These are phyloP conservation scores for Nannospalax galili DNA, from an alignment of 2,113 vertebrate species.

Conservation along the genomic window DNA sequence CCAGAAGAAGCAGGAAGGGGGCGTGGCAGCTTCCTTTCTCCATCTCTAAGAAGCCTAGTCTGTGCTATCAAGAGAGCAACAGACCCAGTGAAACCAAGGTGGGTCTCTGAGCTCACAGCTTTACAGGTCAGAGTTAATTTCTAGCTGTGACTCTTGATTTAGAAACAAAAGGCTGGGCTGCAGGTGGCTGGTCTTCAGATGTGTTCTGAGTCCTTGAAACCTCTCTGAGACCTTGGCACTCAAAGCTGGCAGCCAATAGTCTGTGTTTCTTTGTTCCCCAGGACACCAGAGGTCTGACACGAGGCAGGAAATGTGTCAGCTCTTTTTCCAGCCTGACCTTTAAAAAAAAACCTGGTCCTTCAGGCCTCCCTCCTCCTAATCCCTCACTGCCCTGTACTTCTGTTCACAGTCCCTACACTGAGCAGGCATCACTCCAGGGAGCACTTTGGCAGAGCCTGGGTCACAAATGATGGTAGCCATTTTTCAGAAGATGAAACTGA, in stretches of 20 bases:
- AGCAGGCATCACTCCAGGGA: background rate
- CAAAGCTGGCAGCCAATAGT: background rate
- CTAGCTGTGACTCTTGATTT: background rate
- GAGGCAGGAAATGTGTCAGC: background rate
- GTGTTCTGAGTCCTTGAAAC: background rate
- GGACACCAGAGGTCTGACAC: background rate
- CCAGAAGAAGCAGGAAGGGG: background rate
- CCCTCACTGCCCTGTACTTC: background rate
- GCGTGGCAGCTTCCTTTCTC: background rate
- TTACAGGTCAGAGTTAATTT: background rate
- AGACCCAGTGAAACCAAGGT: background rate
- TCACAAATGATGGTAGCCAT: background rate
- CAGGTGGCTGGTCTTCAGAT: background rate
- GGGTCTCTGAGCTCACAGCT: background rate
- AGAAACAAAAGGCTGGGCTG: background rate
- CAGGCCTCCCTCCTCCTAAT: background rate
- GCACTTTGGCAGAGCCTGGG: background rate
- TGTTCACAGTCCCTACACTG: background rate
- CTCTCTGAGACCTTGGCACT: background rate
- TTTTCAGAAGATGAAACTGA: conserved; percentile 57
- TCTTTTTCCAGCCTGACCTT: background rate
- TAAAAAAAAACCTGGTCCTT: background rate
- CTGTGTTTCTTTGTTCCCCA: conserved; percentile 20
- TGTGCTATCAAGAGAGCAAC: background rate
- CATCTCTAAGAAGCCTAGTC: background rate